phyloP scores from a whole-genome alignment of 2,113 vertebrate species.

The Panthera uncia region DNA sequence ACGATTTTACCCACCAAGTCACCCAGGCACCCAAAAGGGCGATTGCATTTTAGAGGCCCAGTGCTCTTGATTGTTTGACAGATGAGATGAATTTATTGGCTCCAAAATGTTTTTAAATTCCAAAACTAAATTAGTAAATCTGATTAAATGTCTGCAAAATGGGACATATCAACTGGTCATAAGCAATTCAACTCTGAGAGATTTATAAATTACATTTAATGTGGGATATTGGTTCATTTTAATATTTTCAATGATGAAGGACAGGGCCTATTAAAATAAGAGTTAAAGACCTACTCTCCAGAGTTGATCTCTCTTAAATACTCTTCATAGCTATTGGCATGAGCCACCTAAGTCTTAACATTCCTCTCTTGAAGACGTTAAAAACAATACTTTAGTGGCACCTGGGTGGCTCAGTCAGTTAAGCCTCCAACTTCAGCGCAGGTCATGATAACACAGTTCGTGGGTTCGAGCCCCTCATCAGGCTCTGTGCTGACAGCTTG shows the following conservation, averaged over 20 bases:
- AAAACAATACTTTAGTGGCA: background rate
- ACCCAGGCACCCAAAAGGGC: too few relatives aligned
- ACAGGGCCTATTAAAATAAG: background rate
- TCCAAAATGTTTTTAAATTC: conserved; percentile 8
- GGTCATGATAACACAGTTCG: too few relatives aligned
- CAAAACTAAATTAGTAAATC: conserved; percentile 33
- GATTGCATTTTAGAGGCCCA: background rate
- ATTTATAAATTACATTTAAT: background rate
- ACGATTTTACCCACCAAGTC: too few relatives aligned
- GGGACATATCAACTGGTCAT: background rate
- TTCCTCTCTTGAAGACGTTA: background rate
- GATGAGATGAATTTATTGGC: background rate
- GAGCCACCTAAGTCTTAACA: background rate
- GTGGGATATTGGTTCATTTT: background rate
- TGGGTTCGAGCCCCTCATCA: too few relatives aligned
- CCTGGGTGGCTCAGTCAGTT: too few relatives aligned
- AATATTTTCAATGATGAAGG: background rate
- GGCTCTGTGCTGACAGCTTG: too few relatives aligned
- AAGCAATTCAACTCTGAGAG: conserved; percentile 23
- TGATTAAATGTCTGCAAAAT: conserved; percentile 9
- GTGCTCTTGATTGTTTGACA: background rate
- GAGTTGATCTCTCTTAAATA: background rate
- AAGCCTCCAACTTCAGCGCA: too few relatives aligned
- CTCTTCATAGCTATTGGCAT: background rate
- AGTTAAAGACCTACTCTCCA: conserved; percentile 22